These are phyloP conservation scores for Dryadula phaetusa DNA, from an alignment of 2,888 invertebrate species.

Conservation along the genomic window DNA sequence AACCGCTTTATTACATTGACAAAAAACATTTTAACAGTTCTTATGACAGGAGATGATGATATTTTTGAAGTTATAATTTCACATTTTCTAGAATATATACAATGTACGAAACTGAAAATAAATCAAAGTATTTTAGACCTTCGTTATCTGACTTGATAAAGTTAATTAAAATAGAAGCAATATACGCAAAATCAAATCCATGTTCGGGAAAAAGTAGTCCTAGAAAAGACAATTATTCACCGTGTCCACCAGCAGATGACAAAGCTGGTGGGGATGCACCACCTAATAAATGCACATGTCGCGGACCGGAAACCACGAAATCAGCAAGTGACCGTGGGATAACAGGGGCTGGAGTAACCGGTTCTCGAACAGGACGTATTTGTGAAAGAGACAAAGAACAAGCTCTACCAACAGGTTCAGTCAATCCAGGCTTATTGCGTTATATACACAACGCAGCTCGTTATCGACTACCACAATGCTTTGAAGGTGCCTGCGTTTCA, in stretches of 20 bases:
- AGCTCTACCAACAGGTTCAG: slow-evolving; percentile 63
- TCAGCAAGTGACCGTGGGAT: slow-evolving; percentile 67
- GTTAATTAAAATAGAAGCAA: slow-evolving; percentile 62
- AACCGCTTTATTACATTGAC: slow-evolving; percentile 2
- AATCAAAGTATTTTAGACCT: slow-evolving; percentile 52
- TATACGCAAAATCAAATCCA: slow-evolving; percentile 66
- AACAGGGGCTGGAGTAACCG: slow-evolving; percentile 76
- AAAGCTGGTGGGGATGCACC: slow-evolving; percentile 55
- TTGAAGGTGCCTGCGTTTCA: slow-evolving; percentile 73
- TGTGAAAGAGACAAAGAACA: slow-evolving; percentile 54
- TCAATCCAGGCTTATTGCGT: slow-evolving; percentile 71
- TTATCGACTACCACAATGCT: slow-evolving; percentile 76
- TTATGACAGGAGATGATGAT: slow-evolving; percentile 27
- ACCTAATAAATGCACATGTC: slow-evolving; percentile 53
- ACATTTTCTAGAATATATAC: slow-evolving; percentile 21
- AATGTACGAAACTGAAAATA: slow-evolving; percentile 49
- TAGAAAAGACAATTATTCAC: slow-evolving; percentile 46
- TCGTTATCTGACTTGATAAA: slow-evolving; percentile 63
- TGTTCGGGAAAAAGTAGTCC: slow-evolving; percentile 54
- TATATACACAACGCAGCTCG: slow-evolving; percentile 76
- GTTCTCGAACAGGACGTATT: slow-evolving; percentile 64
- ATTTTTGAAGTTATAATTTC: slow-evolving; percentile 12
- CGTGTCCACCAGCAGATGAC: slow-evolving; percentile 42
- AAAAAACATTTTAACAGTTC: slow-evolving; percentile 12
- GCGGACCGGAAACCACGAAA: slow-evolving; percentile 52